Conservation (phyloP, 2,888 invertebrate genomes). For the Melieria omissa region DNA sequence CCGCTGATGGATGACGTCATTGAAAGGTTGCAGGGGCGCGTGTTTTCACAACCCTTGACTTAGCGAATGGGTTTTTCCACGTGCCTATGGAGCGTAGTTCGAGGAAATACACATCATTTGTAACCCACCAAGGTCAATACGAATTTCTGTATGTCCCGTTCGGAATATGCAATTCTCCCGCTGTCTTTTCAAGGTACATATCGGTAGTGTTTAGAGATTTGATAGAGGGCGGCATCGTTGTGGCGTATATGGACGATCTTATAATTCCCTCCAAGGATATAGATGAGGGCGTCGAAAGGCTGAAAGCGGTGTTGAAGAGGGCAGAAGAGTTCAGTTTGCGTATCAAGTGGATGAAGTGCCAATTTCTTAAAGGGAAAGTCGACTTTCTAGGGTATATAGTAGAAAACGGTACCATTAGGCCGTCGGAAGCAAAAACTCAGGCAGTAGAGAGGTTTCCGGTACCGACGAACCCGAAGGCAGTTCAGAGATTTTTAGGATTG, state of each 20-base stretch:
- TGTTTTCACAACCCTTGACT: slow-evolving; percentile 24
- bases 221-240: too few relatives aligned
- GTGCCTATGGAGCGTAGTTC: neutral
- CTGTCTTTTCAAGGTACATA: slow-evolving; percentile 1
- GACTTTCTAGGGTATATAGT: too few relatives aligned
- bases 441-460: slow-evolving; percentile 35
- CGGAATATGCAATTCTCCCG: slow-evolving; percentile 21
- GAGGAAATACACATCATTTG: slow-evolving; percentile 30
- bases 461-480: slow-evolving; percentile 25
- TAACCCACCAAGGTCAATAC: slow-evolving; percentile 37
- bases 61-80: neutral
- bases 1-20: slow-evolving; percentile 1
- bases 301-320: too few relatives aligned
- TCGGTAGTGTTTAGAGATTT: too few relatives aligned
- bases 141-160: slow-evolving; percentile 30
- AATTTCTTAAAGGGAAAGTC: too few relatives aligned
- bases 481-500: slow-evolving; percentile 40
- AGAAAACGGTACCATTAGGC: too few relatives aligned
- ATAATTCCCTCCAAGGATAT: too few relatives aligned
- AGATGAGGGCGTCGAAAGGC: too few relatives aligned
- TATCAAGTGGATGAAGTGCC: too few relatives aligned
- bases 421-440: too few relatives aligned
- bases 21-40: slow-evolving; percentile 4
- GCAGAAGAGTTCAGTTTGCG: too few relatives aligned
- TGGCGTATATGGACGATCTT: too few relatives aligned